Percentiles rank a stretch among this genome's conserved stretches.
phyloP scores from a whole-genome alignment of 2,888 invertebrate species.

The Cordilura impudica region DNA sequence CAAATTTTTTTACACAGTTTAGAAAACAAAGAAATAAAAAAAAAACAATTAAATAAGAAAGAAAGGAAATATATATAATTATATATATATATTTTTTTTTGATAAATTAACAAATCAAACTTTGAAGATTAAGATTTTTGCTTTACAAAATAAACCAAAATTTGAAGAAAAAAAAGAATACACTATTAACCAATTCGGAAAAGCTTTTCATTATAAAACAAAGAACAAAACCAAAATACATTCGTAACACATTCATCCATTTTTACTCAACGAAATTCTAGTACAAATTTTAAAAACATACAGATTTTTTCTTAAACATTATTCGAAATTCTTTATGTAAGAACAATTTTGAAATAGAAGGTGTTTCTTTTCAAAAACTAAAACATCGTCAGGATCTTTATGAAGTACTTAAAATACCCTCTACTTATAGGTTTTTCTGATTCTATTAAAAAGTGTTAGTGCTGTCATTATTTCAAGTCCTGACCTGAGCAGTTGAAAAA shows the following conservation, averaged over 20 bases:
- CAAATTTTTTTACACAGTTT: conserved; percentile 60
- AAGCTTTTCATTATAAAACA: conserved; percentile 33
- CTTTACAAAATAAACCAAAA: conserved; percentile 34
- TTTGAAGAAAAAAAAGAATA: conserved; percentile 18
- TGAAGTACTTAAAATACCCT: too few relatives aligned
- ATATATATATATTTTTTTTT: conserved; percentile 20
- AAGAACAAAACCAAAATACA: background rate
- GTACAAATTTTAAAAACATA: too few relatives aligned
- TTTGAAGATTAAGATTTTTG: conserved; percentile 55
- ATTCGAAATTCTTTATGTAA: too few relatives aligned
- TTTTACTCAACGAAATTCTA: background rate
- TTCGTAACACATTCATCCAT: background rate
- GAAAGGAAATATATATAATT: conserved; percentile 26
- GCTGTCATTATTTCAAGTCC: too few relatives aligned
- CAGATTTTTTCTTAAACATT: too few relatives aligned
- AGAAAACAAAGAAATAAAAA: conserved; percentile 64
- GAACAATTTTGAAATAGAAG: too few relatives aligned
- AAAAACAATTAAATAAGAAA: conserved; percentile 66
- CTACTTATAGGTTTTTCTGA: too few relatives aligned
- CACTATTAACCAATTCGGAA: background rate
- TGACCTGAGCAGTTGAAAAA: too few relatives aligned
- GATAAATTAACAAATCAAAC: conserved; percentile 53
- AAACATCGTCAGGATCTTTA: too few relatives aligned
- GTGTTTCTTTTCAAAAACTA: too few relatives aligned
- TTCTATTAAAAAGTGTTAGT: too few relatives aligned